Percentiles rank a stretch among this genome's conserved stretches.
Conservation (phyloP, 2,888 invertebrate genomes). For the Metopia argyrocephala region DNA sequence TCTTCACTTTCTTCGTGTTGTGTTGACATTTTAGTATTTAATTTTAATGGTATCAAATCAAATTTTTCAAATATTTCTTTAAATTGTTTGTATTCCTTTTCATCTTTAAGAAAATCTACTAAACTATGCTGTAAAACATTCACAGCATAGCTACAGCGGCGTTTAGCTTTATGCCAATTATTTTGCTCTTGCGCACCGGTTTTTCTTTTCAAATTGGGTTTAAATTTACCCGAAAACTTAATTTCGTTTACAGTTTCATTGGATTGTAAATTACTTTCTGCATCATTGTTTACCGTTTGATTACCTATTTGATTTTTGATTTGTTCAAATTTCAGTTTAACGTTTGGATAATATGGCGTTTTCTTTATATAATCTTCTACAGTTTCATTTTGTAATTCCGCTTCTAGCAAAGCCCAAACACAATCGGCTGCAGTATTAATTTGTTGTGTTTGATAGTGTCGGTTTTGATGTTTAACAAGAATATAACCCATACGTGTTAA, state of each 20-base stretch:
- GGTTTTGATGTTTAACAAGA: constrained; percentile 70
- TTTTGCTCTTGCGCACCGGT: not conserved
- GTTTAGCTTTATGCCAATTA: constrained; percentile 38
- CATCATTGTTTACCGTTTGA: constrained; percentile 56
- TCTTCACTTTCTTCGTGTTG: not conserved
- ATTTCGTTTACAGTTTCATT: not conserved
- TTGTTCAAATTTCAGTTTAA: constrained; percentile 66
- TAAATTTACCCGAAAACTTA: constrained; percentile 45
- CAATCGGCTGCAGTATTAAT: constrained; percentile 69
- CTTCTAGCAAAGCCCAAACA: constrained; percentile 73
- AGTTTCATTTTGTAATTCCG: constrained; percentile 67
- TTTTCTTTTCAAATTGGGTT: constrained; percentile 67
- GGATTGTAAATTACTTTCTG: no score
- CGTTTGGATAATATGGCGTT: constrained; percentile 65
- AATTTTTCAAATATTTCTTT: constrained; percentile 71
- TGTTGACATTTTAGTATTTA: not conserved
- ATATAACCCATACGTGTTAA: constrained; percentile 76
- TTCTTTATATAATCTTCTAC: constrained; percentile 68
- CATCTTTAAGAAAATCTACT: constrained; percentile 70
- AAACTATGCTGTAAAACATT: constrained; percentile 66
- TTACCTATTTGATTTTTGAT: constrained; percentile 61
- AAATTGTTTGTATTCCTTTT: constrained; percentile 70
- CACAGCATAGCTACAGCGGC: constrained; percentile 36
- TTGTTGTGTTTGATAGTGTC: constrained; percentile 49
- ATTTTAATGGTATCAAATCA: constrained; percentile 70